These are phyloP conservation scores for Oryzias sinensis DNA, from an alignment of 2,797 vertebrate genomes.

Conservation along the genomic window DNA sequence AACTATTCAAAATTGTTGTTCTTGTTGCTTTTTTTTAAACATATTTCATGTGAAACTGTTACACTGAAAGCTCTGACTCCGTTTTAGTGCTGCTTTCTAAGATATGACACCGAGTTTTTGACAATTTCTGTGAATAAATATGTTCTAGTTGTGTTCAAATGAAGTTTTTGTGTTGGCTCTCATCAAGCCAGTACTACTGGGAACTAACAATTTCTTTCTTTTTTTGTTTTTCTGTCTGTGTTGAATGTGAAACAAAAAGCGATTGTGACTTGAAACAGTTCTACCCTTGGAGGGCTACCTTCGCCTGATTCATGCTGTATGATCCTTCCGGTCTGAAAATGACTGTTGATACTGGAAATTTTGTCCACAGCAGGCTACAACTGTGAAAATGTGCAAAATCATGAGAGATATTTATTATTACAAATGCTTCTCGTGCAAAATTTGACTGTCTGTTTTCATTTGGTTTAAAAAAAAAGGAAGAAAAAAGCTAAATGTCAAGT, in stretches of 20 bases:
- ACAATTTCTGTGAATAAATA: constrained; percentile 62
- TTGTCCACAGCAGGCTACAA: constrained; percentile 79
- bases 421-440: constrained; percentile 77
- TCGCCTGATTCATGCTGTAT: constrained; percentile 72
- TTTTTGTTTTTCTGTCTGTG: constrained; percentile 49
- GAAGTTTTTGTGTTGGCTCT: constrained; percentile 47
- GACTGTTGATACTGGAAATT: constrained; percentile 75
- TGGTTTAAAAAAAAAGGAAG: constrained; percentile 60
- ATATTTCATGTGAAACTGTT: constrained; percentile 46
- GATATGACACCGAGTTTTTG: constrained; percentile 49
- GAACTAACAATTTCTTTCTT: constrained; percentile 47
- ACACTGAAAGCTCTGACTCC: constrained; percentile 38
- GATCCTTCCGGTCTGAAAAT: constrained; percentile 56
- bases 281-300: constrained; percentile 51
- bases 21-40: constrained; percentile 5
- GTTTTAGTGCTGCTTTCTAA: constrained; percentile 61
- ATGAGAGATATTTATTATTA: constrained; percentile 85
- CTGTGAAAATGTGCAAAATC: constrained; percentile 85
- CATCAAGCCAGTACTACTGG: constrained; percentile 45
- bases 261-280: constrained; percentile 59
- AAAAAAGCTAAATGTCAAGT: constrained; percentile 70
- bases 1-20: constrained; percentile 27
- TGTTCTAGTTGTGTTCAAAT: constrained; percentile 48
- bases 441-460: constrained; percentile 76
- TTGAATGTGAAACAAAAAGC: constrained; percentile 71